Percentiles rank a stretch among this genome's conserved stretches.
phyloP scores from a whole-genome alignment of 2,888 invertebrate species.

The Campaea margaritaria region DNA sequence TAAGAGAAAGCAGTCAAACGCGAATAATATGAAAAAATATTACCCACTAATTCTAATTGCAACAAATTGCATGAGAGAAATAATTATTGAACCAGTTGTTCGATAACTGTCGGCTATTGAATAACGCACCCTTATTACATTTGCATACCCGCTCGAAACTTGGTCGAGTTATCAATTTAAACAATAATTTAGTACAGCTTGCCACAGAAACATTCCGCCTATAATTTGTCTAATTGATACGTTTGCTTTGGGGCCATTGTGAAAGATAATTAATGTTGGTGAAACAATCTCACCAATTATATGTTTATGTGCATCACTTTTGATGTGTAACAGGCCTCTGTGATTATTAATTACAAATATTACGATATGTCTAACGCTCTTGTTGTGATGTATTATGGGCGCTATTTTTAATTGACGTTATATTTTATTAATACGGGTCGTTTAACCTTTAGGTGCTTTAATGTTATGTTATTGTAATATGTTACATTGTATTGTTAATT shows the following conservation, averaged over 20 bases:
- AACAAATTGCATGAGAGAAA: constrained; percentile 25
- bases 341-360: constrained; percentile 42
- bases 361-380: constrained; percentile 39
- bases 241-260: constrained; percentile 58
- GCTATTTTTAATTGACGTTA: constrained; percentile 22
- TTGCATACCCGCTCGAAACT: constrained; percentile 56
- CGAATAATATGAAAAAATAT: constrained; percentile 2
- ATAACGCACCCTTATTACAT: constrained; percentile 58
- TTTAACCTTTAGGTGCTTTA: constrained; percentile 12
- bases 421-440: constrained; percentile 13
- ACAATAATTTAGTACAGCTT: constrained; percentile 49
- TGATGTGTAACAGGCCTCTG: constrained; percentile 40
- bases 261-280: constrained; percentile 53
- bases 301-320: constrained; percentile 40
- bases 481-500: background rate
- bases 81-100: constrained; percentile 49
- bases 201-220: constrained; percentile 45
- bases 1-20: constrained; percentile 6
- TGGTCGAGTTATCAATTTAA: constrained; percentile 51
- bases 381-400: constrained; percentile 30
- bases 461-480: background rate
- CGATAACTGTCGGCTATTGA: constrained; percentile 49
- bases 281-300: constrained; percentile 50
- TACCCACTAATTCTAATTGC: background rate
- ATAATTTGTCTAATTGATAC: constrained; percentile 57